Percentiles rank a stretch among this genome's conserved stretches.
These are phyloP conservation scores for Toxotes jaculatrix DNA, from an alignment of 2,113 vertebrate genomes.

Conservation along the genomic window DNA sequence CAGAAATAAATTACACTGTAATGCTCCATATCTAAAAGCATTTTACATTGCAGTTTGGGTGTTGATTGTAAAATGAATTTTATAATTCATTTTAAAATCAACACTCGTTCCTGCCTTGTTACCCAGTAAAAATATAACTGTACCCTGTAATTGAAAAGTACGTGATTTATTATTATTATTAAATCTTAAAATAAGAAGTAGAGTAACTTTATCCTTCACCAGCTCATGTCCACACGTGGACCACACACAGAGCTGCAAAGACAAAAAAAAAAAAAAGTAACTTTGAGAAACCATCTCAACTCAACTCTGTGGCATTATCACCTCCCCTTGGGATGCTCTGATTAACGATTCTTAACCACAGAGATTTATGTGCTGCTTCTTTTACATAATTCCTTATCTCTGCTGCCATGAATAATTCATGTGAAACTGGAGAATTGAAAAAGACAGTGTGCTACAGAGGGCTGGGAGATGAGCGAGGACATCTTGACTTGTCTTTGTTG, in stretches of 20 bases:
- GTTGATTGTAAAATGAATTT: background rate
- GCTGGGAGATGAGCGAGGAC: slow-evolving; percentile 47
- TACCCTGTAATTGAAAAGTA: too few species aligned
- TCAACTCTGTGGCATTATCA: slow-evolving; percentile 61
- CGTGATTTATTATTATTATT: background rate
- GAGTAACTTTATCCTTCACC: slow-evolving; percentile 7
- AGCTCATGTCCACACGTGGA: slow-evolving; percentile 11
- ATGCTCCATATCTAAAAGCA: too few species aligned
- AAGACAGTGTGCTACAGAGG: slow-evolving; percentile 62
- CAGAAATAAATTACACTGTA: background rate
- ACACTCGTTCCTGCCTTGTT: background rate
- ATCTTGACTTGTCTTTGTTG: slow-evolving; percentile 55
- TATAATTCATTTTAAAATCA: background rate
- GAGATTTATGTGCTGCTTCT: slow-evolving; percentile 75
- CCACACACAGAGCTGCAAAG: slow-evolving; percentile 19
- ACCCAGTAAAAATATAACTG: background rate
- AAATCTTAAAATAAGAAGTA: slow-evolving; percentile 4
- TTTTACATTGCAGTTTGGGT: too few species aligned
- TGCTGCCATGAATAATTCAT: slow-evolving; percentile 77
- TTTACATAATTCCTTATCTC: slow-evolving; percentile 81
- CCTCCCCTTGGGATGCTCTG: slow-evolving; percentile 70
- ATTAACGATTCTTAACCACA: slow-evolving; percentile 77
- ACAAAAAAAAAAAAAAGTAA: slow-evolving; percentile 58
- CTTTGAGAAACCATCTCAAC: slow-evolving; percentile 53
- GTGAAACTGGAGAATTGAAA: slow-evolving; percentile 63